Evolutionary conservation across 2,888 invertebrate genomes (phyloP).

Genomic region (Ptycholaimellus sp.): DNA sequence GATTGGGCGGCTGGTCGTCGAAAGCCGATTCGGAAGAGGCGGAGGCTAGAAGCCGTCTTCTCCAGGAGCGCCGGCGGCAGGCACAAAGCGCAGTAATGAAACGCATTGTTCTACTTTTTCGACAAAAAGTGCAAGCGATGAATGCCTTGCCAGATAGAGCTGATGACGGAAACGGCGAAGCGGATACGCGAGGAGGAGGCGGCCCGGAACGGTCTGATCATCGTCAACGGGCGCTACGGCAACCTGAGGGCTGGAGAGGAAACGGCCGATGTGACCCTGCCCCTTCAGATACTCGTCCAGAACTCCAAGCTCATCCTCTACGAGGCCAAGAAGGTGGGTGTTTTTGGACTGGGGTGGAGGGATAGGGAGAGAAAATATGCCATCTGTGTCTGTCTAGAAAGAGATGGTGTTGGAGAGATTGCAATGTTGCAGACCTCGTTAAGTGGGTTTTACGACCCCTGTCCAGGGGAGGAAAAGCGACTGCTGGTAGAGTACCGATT

Average conservation of each 20-base stretch:
- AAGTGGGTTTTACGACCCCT: constrained; percentile 83
- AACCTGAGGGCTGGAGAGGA: neutral
- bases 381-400: no score
- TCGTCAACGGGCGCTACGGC: constrained; percentile 45
- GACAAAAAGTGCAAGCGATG: no score
- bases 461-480: constrained; percentile 58
- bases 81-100: no score
- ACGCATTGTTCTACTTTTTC: no score
- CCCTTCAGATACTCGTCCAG: constrained; percentile 66
- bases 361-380: no score
- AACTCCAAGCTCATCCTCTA: constrained; percentile 62
- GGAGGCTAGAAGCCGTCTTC: no score
- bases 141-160: constrained; percentile 37
- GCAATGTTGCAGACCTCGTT: constrained; percentile 52
- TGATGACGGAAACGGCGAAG: constrained; percentile 67
- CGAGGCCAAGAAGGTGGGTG: constrained; percentile 53
- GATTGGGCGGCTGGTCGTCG: no score
- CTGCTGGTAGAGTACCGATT: constrained; percentile 59
- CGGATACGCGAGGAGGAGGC: constrained; percentile 56
- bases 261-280: constrained; percentile 71
- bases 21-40: no score
- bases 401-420: no score
- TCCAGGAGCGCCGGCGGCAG: no score
- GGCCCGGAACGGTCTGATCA: constrained; percentile 52
- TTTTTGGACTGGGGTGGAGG: no score